Base-by-base conservation (phyloP, 2,888 invertebrate species). In the Neoscelio sp. region DNA sequence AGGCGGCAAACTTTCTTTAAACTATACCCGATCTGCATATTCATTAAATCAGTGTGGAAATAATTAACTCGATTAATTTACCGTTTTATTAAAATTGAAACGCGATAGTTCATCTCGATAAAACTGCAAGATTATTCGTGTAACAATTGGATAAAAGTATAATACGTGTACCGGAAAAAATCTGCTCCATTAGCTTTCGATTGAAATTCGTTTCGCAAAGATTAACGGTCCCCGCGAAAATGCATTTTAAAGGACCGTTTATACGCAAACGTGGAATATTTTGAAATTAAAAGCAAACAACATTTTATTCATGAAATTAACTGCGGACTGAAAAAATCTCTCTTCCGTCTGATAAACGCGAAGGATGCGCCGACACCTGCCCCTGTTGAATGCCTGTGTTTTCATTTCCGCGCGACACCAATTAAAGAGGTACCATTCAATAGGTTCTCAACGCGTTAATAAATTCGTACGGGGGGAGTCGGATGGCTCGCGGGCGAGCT, bases 351-450 rank as follows among this genome's bases (percentile, higher is more conserved):
- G 26, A 62, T 17, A 12, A 33, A 42, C 7, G 38, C 1, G 42
- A 10, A 8, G 12, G 15, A 18, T 33, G 13, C 28, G 7, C n/a
- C 38, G 8, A 48, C 62, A 50, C 65, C 62, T 64, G 56, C 18
- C 18, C 15, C 30, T 26, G 26, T 38, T 8, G 23, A n/a, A 6
- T 15, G 18, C n/a, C 2, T n/a, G 12, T 38, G 44, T 56, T 40
- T 76, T 38, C 56, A 15, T 13, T 44, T 17, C 1, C 15, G 10
- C 23, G 8, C 12, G 10, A 13, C 23, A 40, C 30, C 52, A 71
- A 71, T 76, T 71, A 65, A 65, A 67, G 52, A 54, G 70, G 58
- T 46, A 60, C 35, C 52, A 50, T 75, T 71, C 71, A 67, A 76
- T 76, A 30, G 62, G 52, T 50, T 20, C 48, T 60, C 54, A 46